Evolutionary conservation across 2,888 invertebrate species (phyloP), one percentile per base, ranked within the genome.

Genomic region (Drosophila robusta): DNA sequence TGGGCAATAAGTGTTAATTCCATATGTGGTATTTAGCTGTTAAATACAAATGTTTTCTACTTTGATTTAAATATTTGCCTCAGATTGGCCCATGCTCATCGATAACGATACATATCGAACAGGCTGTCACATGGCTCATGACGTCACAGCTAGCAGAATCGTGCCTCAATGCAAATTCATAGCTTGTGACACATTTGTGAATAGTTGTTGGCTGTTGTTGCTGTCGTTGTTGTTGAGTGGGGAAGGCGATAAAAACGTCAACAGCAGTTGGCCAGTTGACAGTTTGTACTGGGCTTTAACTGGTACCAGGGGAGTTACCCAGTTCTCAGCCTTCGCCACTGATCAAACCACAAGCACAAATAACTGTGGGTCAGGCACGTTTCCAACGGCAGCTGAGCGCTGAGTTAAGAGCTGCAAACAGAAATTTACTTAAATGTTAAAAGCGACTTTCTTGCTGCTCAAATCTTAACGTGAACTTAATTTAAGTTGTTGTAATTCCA

Each of bases 91-190:
- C 38, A 32, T 57, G 39, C 38, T 34, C 34, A 71, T 64, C 58
- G 51, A 56, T 58, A 45, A 32, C 66, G 42, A 49, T 60, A 60
- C 29, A 51, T 66, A 67, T 72, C 67, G 72, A 61, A 38, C 14
- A 4, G 42, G 26, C 29, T 49, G 62, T 66, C 51, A 51, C 38
- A 42, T 50, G 49, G 18, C 18, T 7, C 3, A 32, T 70, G 75
- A 67, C 75, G 75, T 75, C 75, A 75, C 45, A 56, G 7, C 26
- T 11, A 14, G n/a, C 34, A 14, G 32, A 61, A 14, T 75, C 75
- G 75, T 75, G 75, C 60, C 54, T 16, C 60, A 67, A 75, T 75
- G 75, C 75, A 75, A 75, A 75, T 75, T 52, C 36, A 56, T 55
- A 56, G 52, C 50, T 34, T 32, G 18, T 63, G 58, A 68, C 68